phyloP scores from a whole-genome alignment of 2,888 invertebrate species.

The Nemotelus pantherinus region DNA sequence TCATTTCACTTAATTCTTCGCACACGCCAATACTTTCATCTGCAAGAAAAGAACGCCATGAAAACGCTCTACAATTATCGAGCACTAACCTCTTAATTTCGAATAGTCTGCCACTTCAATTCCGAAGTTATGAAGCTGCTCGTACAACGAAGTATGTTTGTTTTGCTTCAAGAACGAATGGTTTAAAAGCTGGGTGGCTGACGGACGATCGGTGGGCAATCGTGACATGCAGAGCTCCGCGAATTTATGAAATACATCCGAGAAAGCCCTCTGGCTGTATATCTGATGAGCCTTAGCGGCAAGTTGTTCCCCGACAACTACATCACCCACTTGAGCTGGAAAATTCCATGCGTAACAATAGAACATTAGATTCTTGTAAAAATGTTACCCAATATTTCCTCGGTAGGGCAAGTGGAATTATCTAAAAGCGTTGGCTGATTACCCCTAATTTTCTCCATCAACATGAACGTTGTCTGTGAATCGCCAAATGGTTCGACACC shows the following conservation, averaged over 20 bases:
- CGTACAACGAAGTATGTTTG: conserved; percentile 59
- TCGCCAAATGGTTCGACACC: conserved; percentile 89
- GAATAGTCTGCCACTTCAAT: conserved; percentile 58
- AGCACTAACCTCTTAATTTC: conserved; percentile 55
- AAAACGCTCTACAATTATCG: neutral
- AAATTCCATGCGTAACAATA: neutral
- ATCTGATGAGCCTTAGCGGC: conserved; percentile 63
- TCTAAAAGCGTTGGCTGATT: conserved; percentile 80
- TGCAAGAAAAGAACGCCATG: neutral
- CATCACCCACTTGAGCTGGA: conserved; percentile 60
- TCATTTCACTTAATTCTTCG: conserved; percentile 39
- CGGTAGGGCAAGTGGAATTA: conserved; percentile 73
- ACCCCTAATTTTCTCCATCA: conserved; percentile 86
- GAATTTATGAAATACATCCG: conserved; percentile 81
- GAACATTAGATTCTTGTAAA: neutral
- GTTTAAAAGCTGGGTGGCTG: conserved; percentile 73
- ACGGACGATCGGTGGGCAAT: conserved; percentile 75
- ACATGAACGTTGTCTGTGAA: conserved; percentile 87
- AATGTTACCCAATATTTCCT: conserved; percentile 60
- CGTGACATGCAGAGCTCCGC: conserved; percentile 76
- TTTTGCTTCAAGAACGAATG: conserved; percentile 82
- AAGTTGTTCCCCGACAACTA: conserved; percentile 63
- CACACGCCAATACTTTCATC: conserved; percentile 41
- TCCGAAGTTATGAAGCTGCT: conserved; percentile 59
- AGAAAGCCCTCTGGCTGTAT: conserved; percentile 73